Evolutionary conservation across 2,113 vertebrate genomes (phyloP), one percentile per base, ranked within the genome.

Genomic region (Psilopogon haemacephalus): DNA sequence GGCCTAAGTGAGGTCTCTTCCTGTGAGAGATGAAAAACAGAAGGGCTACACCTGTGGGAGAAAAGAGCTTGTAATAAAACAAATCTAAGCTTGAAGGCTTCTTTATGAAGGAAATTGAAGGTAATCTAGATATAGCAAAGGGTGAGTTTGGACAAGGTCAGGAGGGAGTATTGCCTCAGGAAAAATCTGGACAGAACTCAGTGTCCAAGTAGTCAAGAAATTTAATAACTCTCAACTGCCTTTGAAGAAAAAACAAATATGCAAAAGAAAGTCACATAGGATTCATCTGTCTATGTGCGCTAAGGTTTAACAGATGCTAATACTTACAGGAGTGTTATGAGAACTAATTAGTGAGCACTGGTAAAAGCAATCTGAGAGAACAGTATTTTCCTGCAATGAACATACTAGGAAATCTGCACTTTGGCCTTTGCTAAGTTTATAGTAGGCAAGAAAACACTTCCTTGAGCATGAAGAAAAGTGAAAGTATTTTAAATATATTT

Each of bases 221-320:
- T 16, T 38, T 56, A 24, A 37, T 69, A 90, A 33, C 12, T 88
- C 86, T 82, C 37, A 82, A 62, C 21, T 28, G 40, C 60, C 52
- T 88, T 90, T 82, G 44, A 74, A 26, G 40, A 70, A 90, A 93
- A 44, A 92, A 85, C n/a, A 87, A 92, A 90, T 63, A 82, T 0
- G 0, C 38, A 67, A 82, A 92, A 77, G 37, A 69, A 93, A 59
- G 33, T 65, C 89, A 79, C 89, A 87, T 62, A 91, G 70, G 78
- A 93, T 91, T 91, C 1, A 8, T 62, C n/a, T 96, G 48, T 48
- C 74, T 92, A 1, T 56, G 40, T 63, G 55, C 59, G n/a, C 27
- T 86, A 76, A 93, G 76, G 55, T 80, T 94, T 87, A 95, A 87
- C 86, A 89, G 86, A 92, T 92, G 77, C 56, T 93, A n/a, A 83